phyloP scores from a whole-genome alignment of 2,888 invertebrate species.

The Lagria hirta region DNA sequence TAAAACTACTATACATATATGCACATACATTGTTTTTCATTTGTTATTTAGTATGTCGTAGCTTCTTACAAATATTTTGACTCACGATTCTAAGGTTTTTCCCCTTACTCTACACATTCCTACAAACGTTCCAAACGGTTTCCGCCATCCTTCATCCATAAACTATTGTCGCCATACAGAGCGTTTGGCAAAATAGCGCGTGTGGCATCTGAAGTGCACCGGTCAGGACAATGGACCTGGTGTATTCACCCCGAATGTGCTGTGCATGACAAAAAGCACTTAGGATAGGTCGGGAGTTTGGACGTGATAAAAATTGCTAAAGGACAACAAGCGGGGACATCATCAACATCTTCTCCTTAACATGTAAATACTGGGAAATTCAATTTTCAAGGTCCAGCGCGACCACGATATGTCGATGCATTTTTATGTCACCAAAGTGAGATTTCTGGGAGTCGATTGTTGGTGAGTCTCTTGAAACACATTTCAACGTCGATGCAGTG shows the following conservation, averaged over 20 bases:
- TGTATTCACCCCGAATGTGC: conserved; percentile 47
- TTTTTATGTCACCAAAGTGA: conserved; percentile 5
- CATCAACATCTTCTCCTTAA: conserved; percentile 21
- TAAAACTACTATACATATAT: no score
- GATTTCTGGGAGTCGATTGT: neutral
- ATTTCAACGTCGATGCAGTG: no score
- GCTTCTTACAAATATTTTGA: no score
- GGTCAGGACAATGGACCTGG: conserved; percentile 42
- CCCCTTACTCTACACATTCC: no score
- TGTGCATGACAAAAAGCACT: conserved; percentile 44
- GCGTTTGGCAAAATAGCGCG: conserved; percentile 10
- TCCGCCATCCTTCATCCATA: conserved; percentile 6
- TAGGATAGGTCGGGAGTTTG: conserved; percentile 47
- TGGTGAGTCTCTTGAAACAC: no score
- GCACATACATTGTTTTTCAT: no score
- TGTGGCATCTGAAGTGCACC: conserved; percentile 21
- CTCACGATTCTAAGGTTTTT: no score
- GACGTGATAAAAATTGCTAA: conserved; percentile 43
- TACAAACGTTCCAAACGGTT: neutral
- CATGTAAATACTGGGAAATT: conserved; percentile 35
- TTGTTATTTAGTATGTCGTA: no score
- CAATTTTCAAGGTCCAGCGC: conserved; percentile 33
- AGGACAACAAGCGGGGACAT: conserved; percentile 8
- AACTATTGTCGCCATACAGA: conserved; percentile 7
- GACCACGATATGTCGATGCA: conserved; percentile 25